Evolutionary conservation across 2,113 vertebrate genomes (phyloP), one percentile per base, ranked within the genome.

Genomic region (Toxostoma redivivum): DNA sequence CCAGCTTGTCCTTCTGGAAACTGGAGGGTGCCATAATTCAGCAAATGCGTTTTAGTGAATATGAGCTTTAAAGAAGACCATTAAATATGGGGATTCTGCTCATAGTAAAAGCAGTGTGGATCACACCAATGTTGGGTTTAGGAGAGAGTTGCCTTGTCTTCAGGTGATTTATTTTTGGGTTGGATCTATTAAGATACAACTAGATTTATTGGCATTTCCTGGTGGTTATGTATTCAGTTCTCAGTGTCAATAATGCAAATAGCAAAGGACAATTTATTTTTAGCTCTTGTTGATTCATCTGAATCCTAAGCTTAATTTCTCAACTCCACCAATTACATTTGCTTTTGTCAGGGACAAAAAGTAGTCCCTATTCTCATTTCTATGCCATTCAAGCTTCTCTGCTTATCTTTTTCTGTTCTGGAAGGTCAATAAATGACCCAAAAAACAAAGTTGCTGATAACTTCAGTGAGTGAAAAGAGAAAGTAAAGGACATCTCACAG

Each of bases 191-290:
- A 30, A 88, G 90, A 88, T 74, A 47, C 17, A 69, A 37, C 18
- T 71, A 50, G 66, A 88, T 95, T 93, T 88, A 73, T 77, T 48
- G 73, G 70, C 61, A 48, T 87, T 86, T 92, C 33, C n/a, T 37
- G 22, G 22, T 66, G 80, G 64, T 89, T 89, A 90, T 40, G 24
- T 81, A 81, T 90, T 95, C 89, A 86, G 78, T 94, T 89, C 70
- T 95, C 80, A 70, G 89, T 73, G 82, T 92, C 74, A 93, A 67
- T 92, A 94, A 90, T 90, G 54, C 62, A 84, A 94, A 92, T 57
- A 90, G 33, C 37, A 93, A n/a, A 64, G 66, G 78, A 81, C 44
- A 81, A 28, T 76, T 93, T 85, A 37, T 85, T 90, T 84, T 83
- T 37, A 81, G 27, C 60, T 62, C 45, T 83, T 35, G 23, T 95